Percentiles rank a stretch among this genome's conserved stretches.
Conservation (phyloP, 2,888 invertebrate species). For the Pristionchus mayeri region DNA sequence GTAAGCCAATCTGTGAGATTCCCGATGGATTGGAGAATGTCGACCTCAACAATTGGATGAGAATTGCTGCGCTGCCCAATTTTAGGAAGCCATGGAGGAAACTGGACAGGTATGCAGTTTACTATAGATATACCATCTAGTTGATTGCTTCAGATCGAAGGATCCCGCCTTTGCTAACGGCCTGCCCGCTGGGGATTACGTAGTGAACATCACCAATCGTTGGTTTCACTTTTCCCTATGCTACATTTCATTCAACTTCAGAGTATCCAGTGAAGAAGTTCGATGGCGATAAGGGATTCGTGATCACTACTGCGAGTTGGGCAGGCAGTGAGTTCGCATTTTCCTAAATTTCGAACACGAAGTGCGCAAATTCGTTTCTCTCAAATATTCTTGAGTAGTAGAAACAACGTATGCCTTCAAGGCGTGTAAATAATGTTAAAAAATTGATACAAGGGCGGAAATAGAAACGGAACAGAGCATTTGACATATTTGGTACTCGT, state of each 20-base stretch:
- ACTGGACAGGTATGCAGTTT: slow-evolving; percentile 83
- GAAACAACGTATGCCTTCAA: too few relatives aligned
- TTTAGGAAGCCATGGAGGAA: slow-evolving; percentile 94
- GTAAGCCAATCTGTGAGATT: slow-evolving; percentile 85
- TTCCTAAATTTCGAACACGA: too few relatives aligned
- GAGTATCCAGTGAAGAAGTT: slow-evolving; percentile 91
- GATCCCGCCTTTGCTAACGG: slow-evolving; percentile 82
- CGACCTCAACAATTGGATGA: slow-evolving; percentile 99
- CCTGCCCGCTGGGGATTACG: slow-evolving; percentile 82
- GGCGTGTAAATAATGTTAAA: too few relatives aligned
- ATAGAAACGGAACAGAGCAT: too few relatives aligned
- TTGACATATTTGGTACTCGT: too few relatives aligned
- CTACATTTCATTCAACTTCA: slow-evolving; percentile 62
- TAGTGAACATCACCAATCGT: slow-evolving; percentile 76
- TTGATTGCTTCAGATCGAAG: not conserved
- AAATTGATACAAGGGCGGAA: too few relatives aligned
- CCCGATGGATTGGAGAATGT: slow-evolving; percentile 97
- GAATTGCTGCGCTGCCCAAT: slow-evolving; percentile 95
- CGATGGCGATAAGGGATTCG: slow-evolving; percentile 94
- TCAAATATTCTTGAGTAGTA: too few relatives aligned
- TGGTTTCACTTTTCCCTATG: slow-evolving; percentile 47
- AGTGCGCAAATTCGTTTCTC: too few relatives aligned
- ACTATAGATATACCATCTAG: not conserved
- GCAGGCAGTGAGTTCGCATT: slow-evolving; percentile 96
- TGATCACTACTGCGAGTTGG: slow-evolving; percentile 95